A percentile compares a stretch with the other conserved stretches of the same genome.
Conservation (phyloP, 2,797 vertebrate species). For the Notolepis coatsorum region DNA sequence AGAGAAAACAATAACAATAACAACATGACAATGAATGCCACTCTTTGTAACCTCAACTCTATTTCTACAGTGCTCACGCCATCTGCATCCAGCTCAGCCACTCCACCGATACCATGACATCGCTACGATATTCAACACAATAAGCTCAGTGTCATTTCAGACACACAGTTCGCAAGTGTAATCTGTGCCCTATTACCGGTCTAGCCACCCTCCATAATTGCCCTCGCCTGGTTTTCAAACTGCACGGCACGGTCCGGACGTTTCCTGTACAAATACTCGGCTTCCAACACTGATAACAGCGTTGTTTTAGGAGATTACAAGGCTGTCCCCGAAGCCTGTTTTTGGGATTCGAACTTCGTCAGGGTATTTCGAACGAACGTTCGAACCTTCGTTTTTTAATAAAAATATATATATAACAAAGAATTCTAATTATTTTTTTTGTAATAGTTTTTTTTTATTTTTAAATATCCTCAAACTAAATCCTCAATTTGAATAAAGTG, state of each 20-base stretch:
- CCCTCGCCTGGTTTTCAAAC: slow-evolving; percentile 27
- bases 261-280: slow-evolving; percentile 3
- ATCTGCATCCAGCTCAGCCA: slow-evolving; percentile 59
- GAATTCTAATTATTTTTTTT: too few species aligned
- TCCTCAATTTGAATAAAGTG: too few species aligned
- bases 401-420: too few species aligned
- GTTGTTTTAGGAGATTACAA: slow-evolving; percentile 22
- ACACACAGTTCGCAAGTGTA: slow-evolving; percentile 47
- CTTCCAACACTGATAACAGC: slow-evolving; percentile 25
- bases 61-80: slow-evolving; percentile 31
- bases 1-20: slow-evolving; percentile 35
- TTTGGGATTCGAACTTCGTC: too few species aligned
- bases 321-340: not conserved
- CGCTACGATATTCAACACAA: slow-evolving; percentile 46
- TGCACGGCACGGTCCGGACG: not conserved
- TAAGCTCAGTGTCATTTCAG: slow-evolving; percentile 46
- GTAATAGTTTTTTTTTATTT: too few species aligned
- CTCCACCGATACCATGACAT: slow-evolving; percentile 31
- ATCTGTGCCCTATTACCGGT: not conserved
- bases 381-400: too few species aligned
- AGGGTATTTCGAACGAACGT: too few species aligned
- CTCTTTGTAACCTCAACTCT: slow-evolving; percentile 21
- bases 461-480: too few species aligned
- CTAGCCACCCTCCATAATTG: slow-evolving; percentile 12
- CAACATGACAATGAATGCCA: slow-evolving; percentile 27